Conservation (phyloP, 1,140 invertebrate species). For the Drosophila ogumai region DNA sequence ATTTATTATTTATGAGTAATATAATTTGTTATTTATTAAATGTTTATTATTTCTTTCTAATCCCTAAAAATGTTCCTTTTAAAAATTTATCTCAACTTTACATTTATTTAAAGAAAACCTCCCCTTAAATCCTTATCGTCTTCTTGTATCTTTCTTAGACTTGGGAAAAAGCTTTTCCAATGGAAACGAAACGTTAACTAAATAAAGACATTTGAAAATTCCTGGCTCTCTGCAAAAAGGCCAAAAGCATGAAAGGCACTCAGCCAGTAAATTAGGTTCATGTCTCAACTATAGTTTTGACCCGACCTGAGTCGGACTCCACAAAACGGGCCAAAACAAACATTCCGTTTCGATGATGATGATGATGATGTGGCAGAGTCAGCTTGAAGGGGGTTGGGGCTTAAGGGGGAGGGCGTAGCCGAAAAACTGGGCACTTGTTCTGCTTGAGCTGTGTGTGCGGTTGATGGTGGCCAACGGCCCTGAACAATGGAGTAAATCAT, state of each 20-base stretch:
- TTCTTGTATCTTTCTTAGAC: neutral
- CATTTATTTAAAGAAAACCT: neutral
- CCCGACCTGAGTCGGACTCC: slow-evolving; percentile 64
- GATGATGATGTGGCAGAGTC: slow-evolving; percentile 5
- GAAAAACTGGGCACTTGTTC: slow-evolving; percentile 74
- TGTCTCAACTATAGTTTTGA: slow-evolving; percentile 77
- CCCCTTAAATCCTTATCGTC: neutral
- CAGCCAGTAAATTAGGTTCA: slow-evolving; percentile 82
- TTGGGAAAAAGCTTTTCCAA: neutral
- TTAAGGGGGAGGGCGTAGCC: slow-evolving; percentile 35
- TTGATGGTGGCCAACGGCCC: slow-evolving; percentile 64
- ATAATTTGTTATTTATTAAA: no score
- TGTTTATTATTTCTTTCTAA: no score
- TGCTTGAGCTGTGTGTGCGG: slow-evolving; percentile 66
- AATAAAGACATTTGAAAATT: slow-evolving; percentile 75
- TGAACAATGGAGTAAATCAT: slow-evolving; percentile 81
- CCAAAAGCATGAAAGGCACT: slow-evolving; percentile 72
- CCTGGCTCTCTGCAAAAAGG: slow-evolving; percentile 16
- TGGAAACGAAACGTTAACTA: slow-evolving; percentile 52
- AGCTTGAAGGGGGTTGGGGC: neutral
- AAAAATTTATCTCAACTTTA: no score
- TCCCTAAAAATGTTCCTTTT: neutral
- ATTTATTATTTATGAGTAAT: no score
- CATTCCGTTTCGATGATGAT: slow-evolving; percentile 54
- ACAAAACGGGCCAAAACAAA: slow-evolving; percentile 65